Percentiles rank a stretch among this genome's conserved stretches.
Evolutionary conservation across 1,140 invertebrate genomes (phyloP).

Genomic region (Drosophila nannoptera): DNA sequence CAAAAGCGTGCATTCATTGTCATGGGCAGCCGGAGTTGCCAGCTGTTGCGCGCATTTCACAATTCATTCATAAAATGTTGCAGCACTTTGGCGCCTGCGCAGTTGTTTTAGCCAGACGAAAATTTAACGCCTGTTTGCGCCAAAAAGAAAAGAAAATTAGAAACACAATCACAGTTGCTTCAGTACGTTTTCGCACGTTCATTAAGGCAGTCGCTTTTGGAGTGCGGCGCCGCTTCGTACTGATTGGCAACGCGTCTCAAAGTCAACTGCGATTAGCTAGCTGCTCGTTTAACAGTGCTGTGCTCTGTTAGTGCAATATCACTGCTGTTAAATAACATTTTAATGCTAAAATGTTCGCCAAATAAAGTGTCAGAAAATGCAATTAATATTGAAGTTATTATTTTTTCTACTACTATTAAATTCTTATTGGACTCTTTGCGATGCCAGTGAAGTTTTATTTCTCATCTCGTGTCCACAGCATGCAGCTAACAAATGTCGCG

Average conservation of each 20-base stretch:
- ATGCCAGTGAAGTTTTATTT: conserved; percentile 55
- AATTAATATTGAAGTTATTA: not conserved
- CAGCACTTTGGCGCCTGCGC: conserved; percentile 50
- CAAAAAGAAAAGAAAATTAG: conserved; percentile 47
- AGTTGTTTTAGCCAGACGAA: conserved; percentile 1
- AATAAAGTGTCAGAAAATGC: conserved; percentile 11
- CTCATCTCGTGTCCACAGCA: conserved; percentile 62
- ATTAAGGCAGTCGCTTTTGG: conserved; percentile 43
- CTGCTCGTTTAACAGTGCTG: not conserved
- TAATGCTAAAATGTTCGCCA: not conserved
- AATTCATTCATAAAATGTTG: conserved; percentile 63
- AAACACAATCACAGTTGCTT: conserved; percentile 57
- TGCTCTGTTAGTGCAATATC: not conserved
- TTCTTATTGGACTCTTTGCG: not conserved
- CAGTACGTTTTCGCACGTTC: conserved; percentile 63
- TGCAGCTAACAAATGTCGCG: conserved; percentile 37
- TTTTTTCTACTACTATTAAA: conserved; percentile 1
- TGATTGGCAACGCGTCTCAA: conserved; percentile 17
- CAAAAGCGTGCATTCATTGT: conserved; percentile 22
- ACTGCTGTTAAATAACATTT: not conserved
- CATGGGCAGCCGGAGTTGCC: conserved; percentile 32
- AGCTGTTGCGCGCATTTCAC: conserved; percentile 57
- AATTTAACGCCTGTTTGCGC: conserved; percentile 46
- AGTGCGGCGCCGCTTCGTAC: not conserved
- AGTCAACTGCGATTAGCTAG: not conserved